phyloP scores from a whole-genome alignment of 2,888 invertebrate genomes.

The Campaea margaritaria region DNA sequence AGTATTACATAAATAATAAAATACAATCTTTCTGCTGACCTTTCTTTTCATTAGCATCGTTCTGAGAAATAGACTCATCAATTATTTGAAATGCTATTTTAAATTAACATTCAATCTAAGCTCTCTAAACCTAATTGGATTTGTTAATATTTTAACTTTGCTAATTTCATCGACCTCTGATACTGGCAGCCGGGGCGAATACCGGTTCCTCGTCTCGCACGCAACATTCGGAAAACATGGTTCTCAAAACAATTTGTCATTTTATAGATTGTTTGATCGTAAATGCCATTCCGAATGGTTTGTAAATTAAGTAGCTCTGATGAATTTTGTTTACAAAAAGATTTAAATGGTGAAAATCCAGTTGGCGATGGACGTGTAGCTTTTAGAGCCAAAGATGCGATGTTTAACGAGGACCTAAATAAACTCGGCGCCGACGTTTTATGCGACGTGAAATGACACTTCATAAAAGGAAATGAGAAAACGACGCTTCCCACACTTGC shows the following conservation, averaged over 20 bases:
- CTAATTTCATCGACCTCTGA: slow-evolving; percentile 40
- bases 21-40: no score
- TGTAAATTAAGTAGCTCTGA: slow-evolving; percentile 11
- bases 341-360: slow-evolving; percentile 3
- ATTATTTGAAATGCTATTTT: slow-evolving; percentile 10
- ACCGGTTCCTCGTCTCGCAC: slow-evolving; percentile 34
- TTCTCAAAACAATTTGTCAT: slow-evolving; percentile 52
- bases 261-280: slow-evolving; percentile 42
- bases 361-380: slow-evolving; percentile 27
- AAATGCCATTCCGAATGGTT: slow-evolving; percentile 39
- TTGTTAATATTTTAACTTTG: slow-evolving; percentile 33
- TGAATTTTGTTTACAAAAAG: slow-evolving; percentile 8
- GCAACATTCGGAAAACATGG: slow-evolving; percentile 40
- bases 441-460: slow-evolving; percentile 40
- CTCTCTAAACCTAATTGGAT: slow-evolving; percentile 38
- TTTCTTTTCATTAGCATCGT: no score
- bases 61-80: slow-evolving; percentile 15
- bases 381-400: slow-evolving; percentile 34
- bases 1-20: no score
- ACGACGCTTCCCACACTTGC: slow-evolving; percentile 41
- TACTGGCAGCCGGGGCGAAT: slow-evolving; percentile 28
- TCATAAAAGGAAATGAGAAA: slow-evolving; percentile 59
- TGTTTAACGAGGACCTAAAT: slow-evolving; percentile 38
- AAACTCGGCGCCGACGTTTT: slow-evolving; percentile 33
- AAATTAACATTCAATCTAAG: slow-evolving; percentile 29